Conservation (phyloP, 1,140 invertebrate species). For the Philopotamus ludificatus region DNA sequence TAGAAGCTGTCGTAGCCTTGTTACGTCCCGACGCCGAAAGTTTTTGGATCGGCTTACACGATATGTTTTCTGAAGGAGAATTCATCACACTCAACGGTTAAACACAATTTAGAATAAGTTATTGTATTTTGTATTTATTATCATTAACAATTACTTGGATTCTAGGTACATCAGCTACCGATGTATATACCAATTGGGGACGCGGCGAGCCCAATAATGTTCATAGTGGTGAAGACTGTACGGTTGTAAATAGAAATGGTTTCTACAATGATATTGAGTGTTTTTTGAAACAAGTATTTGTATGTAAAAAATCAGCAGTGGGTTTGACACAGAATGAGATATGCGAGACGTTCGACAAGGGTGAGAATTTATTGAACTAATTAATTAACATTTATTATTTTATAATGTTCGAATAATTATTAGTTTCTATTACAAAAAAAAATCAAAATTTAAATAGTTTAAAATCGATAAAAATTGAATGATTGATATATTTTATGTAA, state of each 20-base stretch:
- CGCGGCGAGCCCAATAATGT: not conserved
- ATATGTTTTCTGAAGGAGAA: conserved; percentile 33
- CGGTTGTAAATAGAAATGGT: not conserved
- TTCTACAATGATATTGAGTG: not conserved
- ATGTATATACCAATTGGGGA: not conserved
- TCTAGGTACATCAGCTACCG: not conserved
- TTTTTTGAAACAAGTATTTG: not conserved
- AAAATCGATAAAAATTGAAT: too few relatives aligned
- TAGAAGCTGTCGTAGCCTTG: not conserved
- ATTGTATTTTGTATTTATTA: not conserved
- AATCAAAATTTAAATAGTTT: too few relatives aligned
- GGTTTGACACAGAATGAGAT: not conserved
- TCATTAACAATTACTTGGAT: not conserved
- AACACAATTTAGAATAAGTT: not conserved
- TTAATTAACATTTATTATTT: too few relatives aligned
- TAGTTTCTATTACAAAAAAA: too few relatives aligned
- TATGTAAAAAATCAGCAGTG: not conserved
- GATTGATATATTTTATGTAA: too few relatives aligned
- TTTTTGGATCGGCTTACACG: conserved; percentile 26
- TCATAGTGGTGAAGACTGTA: conserved; percentile 6
- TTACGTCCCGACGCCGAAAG: not conserved
- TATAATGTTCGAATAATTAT: too few relatives aligned
- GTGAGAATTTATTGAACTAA: too few relatives aligned
- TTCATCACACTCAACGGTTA: conserved; percentile 30
- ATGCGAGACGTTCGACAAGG: conserved; percentile 3